Base-by-base conservation (phyloP, 2,797 vertebrate genomes). In the Paratrypauchen microcephalus region DNA sequence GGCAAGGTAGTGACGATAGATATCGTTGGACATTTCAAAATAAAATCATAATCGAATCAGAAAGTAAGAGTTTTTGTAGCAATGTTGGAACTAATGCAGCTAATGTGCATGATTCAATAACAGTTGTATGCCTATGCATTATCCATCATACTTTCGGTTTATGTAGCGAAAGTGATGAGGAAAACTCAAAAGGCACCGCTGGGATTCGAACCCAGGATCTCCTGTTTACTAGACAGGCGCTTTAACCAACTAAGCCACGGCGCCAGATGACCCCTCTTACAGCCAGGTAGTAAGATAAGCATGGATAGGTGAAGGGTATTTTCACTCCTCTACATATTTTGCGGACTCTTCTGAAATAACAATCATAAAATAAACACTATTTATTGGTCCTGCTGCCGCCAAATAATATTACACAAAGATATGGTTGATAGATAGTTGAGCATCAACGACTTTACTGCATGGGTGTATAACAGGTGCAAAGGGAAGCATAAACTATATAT, bases 221-320 rank as follows among this genome's bases (percentile, higher is more conserved):
- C 92, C 92, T 93, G 92, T 94, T 93, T 94, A 93, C 92, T 93
- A 93, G 91, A 94, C 93, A 94, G 93, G 93, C 93, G 91, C 93
- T 94, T 94, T 94, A 92, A 94, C 93, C 92, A 93, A 71, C 93
- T 94, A 94, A 94, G 92, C 93, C 93, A 94, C 93, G 92, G 91
- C 92, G 87, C 93, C 92, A 2, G 21, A 45, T 4, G 0, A 0
- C 4, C 0, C 0, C 0, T 4, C 0, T 0, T 0, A 0, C 2
- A 7, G 0, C 6, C 2, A 23, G 9, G 6, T 47, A 3, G 12
- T 3, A 47, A 24, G 0, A 62, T 62, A 24, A 28, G 1, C 19
- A 30, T 55, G 2, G 8, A 1, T n/a, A n/a, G n/a, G n/a, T n/a
- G n/a, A n/a, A n/a, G n/a, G n/a, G n/a, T n/a, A n/a, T n/a, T n/a